Base-by-base conservation (phyloP, 2,888 invertebrate species). In the Miltochrista miniata region DNA sequence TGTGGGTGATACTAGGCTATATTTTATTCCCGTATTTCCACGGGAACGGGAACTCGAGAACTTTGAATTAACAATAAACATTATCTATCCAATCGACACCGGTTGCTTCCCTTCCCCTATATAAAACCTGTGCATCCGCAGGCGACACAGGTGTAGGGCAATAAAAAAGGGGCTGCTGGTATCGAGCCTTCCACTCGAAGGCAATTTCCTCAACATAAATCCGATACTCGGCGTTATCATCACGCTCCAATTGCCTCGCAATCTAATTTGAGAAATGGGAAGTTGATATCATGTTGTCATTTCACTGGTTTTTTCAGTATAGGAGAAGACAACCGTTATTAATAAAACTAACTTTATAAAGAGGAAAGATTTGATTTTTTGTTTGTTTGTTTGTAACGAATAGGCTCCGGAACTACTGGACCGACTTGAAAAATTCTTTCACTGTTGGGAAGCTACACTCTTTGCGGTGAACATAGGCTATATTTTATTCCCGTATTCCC, bases 241-340 rank as follows among this genome's bases (percentile, higher is more conserved):
- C 61, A 61, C 53, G 63, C 65, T 68, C 50, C 59, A 63, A 60
- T 74, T 61, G 59, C 68, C 61, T 60, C 53, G 64, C 61, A 71
- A 72, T 72, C 71, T 71, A 73, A 72, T 73, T 74, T 69, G 29
- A 54, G 62, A 69, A 63, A 57, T 52, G 56, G 68, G 69, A 73
- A 76, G 62, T 56, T 64, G 66, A 69, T 66, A 59, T 67, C 48
- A 43, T 48, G 51, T 61, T 58, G 54, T 50, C 56, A 56, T 48
- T 45, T 59, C 35, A 36, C 42, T 31, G 31, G 1, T 31, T 59
- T 64, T 43, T 37, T 46, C 15, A 33, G 11, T 24, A 24, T 46
- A 13, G 31, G 41, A 33, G 1, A 24, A 38, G 18, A 38, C 18
- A 18, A 18, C 0, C 37, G 10, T 9, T 37, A 31, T 5, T 5